These are phyloP conservation scores for Acropternis orthonyx DNA, from an alignment of 2,797 vertebrate genomes.

Conservation along the genomic window DNA sequence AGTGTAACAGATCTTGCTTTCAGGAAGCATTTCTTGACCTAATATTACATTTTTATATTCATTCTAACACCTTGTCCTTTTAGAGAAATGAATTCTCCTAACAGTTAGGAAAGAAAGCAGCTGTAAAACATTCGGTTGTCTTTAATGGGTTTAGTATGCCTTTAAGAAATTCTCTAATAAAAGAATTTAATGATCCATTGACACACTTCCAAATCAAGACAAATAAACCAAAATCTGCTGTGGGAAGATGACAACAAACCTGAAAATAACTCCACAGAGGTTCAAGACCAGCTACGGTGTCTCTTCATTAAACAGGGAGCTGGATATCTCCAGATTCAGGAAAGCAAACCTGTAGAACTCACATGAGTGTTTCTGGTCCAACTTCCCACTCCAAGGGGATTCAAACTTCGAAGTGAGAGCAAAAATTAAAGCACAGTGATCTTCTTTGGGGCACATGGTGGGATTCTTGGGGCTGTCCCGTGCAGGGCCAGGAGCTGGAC, in stretches of 20 bases:
- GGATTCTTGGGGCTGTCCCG: background rate
- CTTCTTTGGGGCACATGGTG: background rate
- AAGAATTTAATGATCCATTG: background rate
- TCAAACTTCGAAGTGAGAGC: background rate
- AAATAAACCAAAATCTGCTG: background rate
- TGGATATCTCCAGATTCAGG: background rate
- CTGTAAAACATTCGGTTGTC: background rate
- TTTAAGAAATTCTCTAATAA: background rate
- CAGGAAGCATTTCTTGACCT: background rate
- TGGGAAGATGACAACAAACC: background rate
- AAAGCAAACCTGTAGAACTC: background rate
- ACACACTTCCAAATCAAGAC: background rate
- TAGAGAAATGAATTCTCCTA: background rate
- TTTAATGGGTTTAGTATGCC: background rate
- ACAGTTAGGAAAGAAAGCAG: background rate
- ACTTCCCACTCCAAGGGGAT: rapidly evolving
- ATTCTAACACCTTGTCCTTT: background rate
- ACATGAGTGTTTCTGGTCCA: background rate
- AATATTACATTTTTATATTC: background rate
- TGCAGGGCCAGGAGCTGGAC: background rate
- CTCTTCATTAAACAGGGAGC: background rate
- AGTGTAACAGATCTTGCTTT: background rate
- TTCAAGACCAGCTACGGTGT: background rate
- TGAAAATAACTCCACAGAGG: background rate
- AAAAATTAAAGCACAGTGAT: background rate